Conservation (phyloP, 2,797 vertebrate genomes). For the Melanotaenia trifasciata region DNA sequence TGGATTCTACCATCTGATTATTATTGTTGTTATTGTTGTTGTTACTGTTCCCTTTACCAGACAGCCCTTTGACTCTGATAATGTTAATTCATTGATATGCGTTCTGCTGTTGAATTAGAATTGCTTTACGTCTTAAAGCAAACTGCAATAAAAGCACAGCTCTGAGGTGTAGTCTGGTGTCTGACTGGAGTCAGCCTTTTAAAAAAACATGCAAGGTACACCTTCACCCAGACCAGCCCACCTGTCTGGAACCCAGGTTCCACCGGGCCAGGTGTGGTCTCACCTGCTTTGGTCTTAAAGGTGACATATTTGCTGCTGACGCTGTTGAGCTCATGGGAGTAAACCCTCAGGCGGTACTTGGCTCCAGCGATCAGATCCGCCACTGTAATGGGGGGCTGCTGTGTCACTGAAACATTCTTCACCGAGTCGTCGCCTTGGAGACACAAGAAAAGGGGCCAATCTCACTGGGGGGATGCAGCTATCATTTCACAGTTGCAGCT, state of each 20-base stretch:
- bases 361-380: constrained; percentile 91
- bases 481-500: constrained; percentile 38
- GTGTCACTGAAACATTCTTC: constrained; percentile 88
- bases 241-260: constrained; percentile 36
- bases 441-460: constrained; percentile 91
- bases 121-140: too few species aligned
- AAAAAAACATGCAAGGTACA: constrained; percentile 26
- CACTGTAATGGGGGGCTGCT: constrained; percentile 89
- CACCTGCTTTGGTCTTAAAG: constrained; percentile 99
- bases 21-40: too few species aligned
- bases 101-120: too few species aligned
- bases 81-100: too few species aligned
- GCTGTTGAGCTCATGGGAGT: constrained; percentile 90
- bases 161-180: too few species aligned
- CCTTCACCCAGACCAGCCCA: constrained; percentile 50
- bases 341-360: constrained; percentile 95
- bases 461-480: constrained; percentile 81
- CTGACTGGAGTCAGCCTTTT: neutral
- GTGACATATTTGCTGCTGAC: constrained; percentile 90
- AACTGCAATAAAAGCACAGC: neutral
- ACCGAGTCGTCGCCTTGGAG: constrained; percentile 92
- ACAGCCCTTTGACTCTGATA: too few species aligned
- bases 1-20: too few species aligned
- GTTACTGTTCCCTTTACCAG: too few species aligned
- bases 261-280: constrained; percentile 79